Conservation (phyloP, 2,113 vertebrate genomes). For the Brachypodius melanocephalos region DNA sequence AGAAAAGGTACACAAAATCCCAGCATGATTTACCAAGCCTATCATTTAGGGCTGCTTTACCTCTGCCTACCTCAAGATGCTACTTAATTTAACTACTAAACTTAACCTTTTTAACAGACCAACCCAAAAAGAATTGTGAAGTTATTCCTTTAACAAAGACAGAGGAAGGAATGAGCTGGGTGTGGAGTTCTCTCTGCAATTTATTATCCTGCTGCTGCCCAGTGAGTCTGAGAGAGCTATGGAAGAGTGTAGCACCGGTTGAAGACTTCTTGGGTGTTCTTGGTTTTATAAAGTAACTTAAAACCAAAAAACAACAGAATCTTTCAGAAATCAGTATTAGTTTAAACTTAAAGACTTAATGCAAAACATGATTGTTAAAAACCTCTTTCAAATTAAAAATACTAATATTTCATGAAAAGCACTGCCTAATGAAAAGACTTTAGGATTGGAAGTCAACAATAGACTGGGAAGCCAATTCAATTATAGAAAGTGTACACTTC, state of each 20-base stretch:
- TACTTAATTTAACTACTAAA: background rate
- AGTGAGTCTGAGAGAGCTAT: background rate
- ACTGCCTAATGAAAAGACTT: background rate
- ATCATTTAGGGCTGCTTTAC: background rate
- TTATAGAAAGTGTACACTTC: background rate
- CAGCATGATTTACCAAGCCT: background rate
- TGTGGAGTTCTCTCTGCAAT: background rate
- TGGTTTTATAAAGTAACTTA: background rate
- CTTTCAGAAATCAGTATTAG: background rate
- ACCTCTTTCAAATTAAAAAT: background rate
- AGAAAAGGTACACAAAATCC: background rate
- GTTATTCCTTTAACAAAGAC: background rate
- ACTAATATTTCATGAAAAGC: background rate
- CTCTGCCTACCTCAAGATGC: background rate
- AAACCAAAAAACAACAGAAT: background rate
- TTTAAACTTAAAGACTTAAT: background rate
- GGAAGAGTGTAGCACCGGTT: background rate
- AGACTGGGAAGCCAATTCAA: background rate
- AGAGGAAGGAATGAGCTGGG: background rate
- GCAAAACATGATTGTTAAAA: background rate
- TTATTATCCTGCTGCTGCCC: background rate
- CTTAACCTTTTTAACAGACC: background rate
- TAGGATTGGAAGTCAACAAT: background rate
- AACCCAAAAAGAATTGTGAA: background rate
- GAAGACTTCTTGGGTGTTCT: background rate